Conservation (phyloP, 1,140 invertebrate genomes). For the Samia ricini region DNA sequence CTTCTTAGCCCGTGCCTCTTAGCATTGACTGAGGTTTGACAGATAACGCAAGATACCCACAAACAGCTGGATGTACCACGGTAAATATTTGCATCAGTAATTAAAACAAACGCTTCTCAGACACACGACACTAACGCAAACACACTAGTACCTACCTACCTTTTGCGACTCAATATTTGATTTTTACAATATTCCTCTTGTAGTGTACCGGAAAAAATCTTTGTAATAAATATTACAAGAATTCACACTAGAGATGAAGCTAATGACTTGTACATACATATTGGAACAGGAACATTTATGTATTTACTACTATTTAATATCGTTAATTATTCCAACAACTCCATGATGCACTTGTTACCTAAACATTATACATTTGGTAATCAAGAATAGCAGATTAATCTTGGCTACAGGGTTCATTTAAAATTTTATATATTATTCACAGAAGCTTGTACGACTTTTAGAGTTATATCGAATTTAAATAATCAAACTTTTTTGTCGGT, state of each 20-base stretch:
- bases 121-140: constrained; percentile 39
- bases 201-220: background rate
- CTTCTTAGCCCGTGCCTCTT: constrained; percentile 51
- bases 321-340: too few relatives aligned
- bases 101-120: constrained; percentile 55
- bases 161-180: constrained; percentile 28
- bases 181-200: constrained; percentile 4
- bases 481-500: too few relatives aligned
- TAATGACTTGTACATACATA: background rate
- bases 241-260: background rate
- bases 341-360: too few relatives aligned
- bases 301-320: too few relatives aligned
- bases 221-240: background rate
- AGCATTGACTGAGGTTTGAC: constrained; percentile 75
- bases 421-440: too few relatives aligned
- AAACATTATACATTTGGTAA: too few relatives aligned
- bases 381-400: too few relatives aligned
- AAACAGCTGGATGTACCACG: constrained; percentile 55
- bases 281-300: too few relatives aligned
- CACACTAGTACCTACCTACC: constrained; percentile 40
- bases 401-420: too few relatives aligned
- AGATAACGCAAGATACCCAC: constrained; percentile 71
- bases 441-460: too few relatives aligned
- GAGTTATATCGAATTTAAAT: too few relatives aligned
- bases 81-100: constrained; percentile 67